Evolutionary conservation across 2,888 invertebrate genomes (phyloP).

Genomic region (Hypselothyrea guttata): DNA sequence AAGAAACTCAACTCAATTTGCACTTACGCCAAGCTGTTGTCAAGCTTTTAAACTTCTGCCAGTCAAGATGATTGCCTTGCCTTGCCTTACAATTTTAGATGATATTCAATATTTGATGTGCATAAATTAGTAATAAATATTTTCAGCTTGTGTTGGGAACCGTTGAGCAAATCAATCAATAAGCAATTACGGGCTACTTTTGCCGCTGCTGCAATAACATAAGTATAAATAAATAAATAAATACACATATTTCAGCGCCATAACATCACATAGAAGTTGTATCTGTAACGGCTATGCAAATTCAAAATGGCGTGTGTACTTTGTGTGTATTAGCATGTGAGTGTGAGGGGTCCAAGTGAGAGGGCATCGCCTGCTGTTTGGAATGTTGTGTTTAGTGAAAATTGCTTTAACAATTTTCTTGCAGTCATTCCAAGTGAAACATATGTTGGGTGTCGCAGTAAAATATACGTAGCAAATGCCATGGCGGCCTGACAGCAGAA

Average conservation of each 20-base stretch:
- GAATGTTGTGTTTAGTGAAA: conserved; percentile 69
- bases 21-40: conserved; percentile 28
- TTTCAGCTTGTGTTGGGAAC: conserved; percentile 25
- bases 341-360: not conserved
- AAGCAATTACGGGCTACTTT: conserved; percentile 63
- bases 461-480: conserved; percentile 40
- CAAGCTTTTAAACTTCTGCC: conserved; percentile 23
- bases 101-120: conserved; percentile 25
- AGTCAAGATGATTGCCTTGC: too few relatives aligned
- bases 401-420: conserved; percentile 66
- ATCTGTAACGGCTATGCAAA: conserved; percentile 44
- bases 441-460: conserved; percentile 71
- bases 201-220: conserved; percentile 6
- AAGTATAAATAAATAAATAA: conserved; percentile 56
- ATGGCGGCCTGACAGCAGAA: not conserved
- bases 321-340: not conserved
- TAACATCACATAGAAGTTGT: conserved; percentile 46
- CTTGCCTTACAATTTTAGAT: conserved; percentile 38
- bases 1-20: conserved; percentile 43
- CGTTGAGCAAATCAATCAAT: conserved; percentile 70
- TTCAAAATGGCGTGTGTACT: conserved; percentile 30
- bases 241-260: conserved; percentile 18
- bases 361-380: conserved; percentile 9
- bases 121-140: conserved; percentile 49
- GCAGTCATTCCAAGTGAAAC: conserved; percentile 70